phyloP scores from a whole-genome alignment of 2,113 vertebrate species.

The Marmota flaviventris region DNA sequence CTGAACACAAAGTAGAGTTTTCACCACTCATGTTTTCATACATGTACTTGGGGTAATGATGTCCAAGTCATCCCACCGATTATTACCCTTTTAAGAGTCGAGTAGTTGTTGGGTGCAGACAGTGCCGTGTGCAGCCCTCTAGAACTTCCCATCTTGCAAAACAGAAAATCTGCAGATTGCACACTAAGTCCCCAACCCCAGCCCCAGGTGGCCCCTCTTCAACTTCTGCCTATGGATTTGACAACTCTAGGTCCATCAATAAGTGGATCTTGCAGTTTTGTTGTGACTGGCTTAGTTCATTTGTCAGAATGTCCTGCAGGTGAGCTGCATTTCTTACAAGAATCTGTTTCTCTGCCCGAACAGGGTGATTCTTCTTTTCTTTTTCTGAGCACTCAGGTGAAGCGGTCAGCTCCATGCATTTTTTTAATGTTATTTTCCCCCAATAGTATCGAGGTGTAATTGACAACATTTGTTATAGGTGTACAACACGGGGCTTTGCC shows the following conservation, averaged over 20 bases:
- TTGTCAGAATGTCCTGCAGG: background rate
- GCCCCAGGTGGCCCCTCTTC: background rate
- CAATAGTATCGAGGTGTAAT: background rate
- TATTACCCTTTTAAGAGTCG: background rate
- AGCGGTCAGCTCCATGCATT: background rate
- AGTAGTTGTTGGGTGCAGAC: background rate
- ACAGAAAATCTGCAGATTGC: background rate
- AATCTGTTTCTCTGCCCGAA: background rate
- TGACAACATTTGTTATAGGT: background rate
- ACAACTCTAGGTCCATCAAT: accelerated
- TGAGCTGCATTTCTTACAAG: background rate
- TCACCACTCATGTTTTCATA: too few species aligned
- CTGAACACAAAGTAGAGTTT: too few species aligned
- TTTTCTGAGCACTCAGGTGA: background rate
- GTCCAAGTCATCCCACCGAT: too few species aligned
- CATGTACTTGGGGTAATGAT: too few species aligned
- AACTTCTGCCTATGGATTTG: background rate
- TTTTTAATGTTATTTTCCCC: background rate
- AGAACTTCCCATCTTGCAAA: background rate
- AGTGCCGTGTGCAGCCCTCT: background rate
- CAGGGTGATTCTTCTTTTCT: background rate
- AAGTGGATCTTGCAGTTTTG: too few species aligned
- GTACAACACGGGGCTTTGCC: background rate
- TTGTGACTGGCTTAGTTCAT: background rate
- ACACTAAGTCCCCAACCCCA: background rate